A percentile compares a stretch with the other conserved stretches of the same genome.
phyloP scores from a whole-genome alignment of 2,888 invertebrate genomes.

The Liodrosophila aerea region DNA sequence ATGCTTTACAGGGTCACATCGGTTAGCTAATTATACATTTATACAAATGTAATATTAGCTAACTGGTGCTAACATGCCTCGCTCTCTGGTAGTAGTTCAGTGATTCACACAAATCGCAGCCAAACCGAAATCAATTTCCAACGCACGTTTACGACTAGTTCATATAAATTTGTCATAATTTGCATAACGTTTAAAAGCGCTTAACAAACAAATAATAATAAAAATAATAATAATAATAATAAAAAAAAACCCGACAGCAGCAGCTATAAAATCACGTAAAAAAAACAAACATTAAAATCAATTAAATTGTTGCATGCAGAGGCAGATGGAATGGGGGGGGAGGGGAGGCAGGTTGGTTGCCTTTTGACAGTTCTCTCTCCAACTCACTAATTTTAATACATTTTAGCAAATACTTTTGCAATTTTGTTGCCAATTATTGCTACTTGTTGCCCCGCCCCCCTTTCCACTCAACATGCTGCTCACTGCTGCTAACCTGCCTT shows the following conservation, averaged over 20 bases:
- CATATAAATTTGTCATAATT: constrained; percentile 80
- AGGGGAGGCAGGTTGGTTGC: background rate
- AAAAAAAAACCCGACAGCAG: constrained; percentile 16
- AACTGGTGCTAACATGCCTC: too few relatives aligned
- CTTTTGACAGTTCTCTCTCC: constrained; percentile 8
- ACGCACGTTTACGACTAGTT: constrained; percentile 79
- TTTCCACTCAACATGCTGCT: background rate
- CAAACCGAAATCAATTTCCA: constrained; percentile 61
- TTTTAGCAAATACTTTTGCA: background rate
- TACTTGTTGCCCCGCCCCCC: background rate
- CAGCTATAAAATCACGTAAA: constrained; percentile 17
- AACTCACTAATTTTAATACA: background rate
- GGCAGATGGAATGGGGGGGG: background rate
- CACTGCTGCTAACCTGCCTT: background rate
- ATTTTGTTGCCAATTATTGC: background rate
- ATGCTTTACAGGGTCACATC: too few relatives aligned
- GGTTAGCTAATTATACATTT: too few relatives aligned
- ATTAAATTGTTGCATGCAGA: constrained; percentile 64
- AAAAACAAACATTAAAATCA: constrained; percentile 55
- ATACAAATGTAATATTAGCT: too few relatives aligned
- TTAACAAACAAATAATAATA: constrained; percentile 58
- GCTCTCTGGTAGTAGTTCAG: too few relatives aligned
- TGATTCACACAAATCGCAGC: constrained; percentile 1
- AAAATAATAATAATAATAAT: constrained; percentile 23
- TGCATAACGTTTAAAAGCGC: constrained; percentile 79